Conservation (phyloP, 2,113 vertebrate species). For the Agelaius tricolor region DNA sequence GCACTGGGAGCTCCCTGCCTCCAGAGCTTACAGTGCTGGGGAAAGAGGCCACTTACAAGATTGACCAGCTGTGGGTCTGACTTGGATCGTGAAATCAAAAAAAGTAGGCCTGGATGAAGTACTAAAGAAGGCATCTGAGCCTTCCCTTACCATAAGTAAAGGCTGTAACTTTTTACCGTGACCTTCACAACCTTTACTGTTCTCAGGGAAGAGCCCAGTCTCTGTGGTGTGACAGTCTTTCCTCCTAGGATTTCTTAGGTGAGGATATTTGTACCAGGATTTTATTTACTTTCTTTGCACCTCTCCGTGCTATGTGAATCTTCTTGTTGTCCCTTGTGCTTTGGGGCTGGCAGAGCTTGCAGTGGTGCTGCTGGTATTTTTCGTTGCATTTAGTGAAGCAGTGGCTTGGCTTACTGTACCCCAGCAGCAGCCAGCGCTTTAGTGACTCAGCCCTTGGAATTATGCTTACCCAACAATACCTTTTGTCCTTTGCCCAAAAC, state of each 20-base stretch:
- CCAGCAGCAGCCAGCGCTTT: conserved; percentile 56
- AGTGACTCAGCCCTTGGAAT: conserved; percentile 75
- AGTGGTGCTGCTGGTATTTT: background rate
- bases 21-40: background rate
- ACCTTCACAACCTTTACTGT: background rate
- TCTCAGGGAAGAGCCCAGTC: background rate
- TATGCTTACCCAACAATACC: conserved; percentile 74
- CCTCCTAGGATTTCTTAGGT: background rate
- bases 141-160: background rate
- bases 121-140: background rate
- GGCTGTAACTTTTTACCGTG: background rate
- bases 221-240: background rate
- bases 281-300: background rate
- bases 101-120: background rate
- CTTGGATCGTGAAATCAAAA: background rate
- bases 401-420: conserved; percentile 57
- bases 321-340: background rate
- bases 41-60: rapidly evolving
- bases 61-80: background rate
- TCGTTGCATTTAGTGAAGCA: background rate
- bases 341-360: background rate
- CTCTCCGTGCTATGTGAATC: background rate
- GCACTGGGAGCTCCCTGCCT: background rate
- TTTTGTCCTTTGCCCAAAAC: conserved; percentile 81
- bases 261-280: background rate